These are phyloP conservation scores for Mormyrus proboscirostris DNA, from an alignment of 2,797 vertebrate species.

Conservation along the genomic window DNA sequence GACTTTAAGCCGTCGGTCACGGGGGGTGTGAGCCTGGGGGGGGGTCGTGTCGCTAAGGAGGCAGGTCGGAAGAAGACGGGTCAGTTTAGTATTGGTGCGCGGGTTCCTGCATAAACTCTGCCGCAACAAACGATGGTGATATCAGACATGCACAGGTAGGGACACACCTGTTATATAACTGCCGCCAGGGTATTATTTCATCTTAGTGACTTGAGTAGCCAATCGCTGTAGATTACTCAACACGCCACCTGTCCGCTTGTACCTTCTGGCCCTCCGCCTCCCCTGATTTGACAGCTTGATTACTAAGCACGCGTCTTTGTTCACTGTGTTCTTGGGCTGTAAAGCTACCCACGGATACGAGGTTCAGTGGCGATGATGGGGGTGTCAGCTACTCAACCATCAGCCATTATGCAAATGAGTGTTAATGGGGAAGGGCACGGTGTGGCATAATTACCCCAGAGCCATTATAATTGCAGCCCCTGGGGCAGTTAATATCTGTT, in stretches of 20 bases:
- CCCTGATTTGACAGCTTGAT: background rate
- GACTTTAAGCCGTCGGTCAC: background rate
- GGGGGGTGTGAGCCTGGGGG: background rate
- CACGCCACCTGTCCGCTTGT: background rate
- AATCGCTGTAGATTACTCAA: background rate
- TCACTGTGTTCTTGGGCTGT: background rate
- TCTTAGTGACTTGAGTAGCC: background rate
- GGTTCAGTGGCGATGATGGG: background rate
- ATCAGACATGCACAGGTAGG: background rate
- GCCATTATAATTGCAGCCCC: slow-evolving; percentile 39
- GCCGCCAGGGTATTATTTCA: background rate
- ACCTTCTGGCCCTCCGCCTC: background rate
- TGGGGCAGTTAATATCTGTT: slow-evolving; percentile 43
- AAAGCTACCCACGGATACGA: background rate
- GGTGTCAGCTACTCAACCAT: background rate
- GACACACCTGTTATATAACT: background rate
- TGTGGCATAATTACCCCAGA: slow-evolving; percentile 40
- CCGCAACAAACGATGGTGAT: background rate
- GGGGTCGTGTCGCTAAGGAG: background rate
- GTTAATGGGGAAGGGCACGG: background rate
- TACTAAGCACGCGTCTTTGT: background rate
- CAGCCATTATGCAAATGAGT: slow-evolving; percentile 14
- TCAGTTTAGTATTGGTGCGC: background rate
- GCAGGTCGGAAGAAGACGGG: background rate
- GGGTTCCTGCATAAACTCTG: background rate